Conservation (phyloP, 2,888 invertebrate genomes). For the Catocala nupta region DNA sequence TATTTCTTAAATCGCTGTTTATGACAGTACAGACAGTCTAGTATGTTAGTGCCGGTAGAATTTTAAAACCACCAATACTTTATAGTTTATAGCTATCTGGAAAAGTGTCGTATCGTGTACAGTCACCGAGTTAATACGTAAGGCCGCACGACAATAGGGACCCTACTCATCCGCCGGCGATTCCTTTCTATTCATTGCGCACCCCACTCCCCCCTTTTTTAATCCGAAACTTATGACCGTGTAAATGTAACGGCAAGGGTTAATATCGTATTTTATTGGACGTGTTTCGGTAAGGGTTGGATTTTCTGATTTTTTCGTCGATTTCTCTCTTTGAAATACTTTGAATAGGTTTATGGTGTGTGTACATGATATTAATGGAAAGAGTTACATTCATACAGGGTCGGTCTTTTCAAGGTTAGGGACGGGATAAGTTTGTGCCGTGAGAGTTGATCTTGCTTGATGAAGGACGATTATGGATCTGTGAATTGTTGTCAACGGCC, state of each 20-base stretch:
- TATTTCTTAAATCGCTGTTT: no score
- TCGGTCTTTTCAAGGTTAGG: not conserved
- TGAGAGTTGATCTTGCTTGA: not conserved
- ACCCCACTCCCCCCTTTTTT: slow-evolving; percentile 67
- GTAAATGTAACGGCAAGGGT: slow-evolving; percentile 77
- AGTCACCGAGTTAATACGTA: slow-evolving; percentile 51
- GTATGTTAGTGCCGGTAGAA: no score
- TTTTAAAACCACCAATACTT: no score
- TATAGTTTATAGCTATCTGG: no score
- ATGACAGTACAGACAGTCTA: no score
- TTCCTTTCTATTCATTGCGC: slow-evolving; percentile 66
- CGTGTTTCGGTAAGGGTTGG: slow-evolving; percentile 57
- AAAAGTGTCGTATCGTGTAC: slow-evolving; percentile 32
- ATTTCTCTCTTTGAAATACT: slow-evolving; percentile 47
- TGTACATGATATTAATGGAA: slow-evolving; percentile 44
- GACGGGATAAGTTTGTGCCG: not conserved
- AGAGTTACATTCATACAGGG: slow-evolving; percentile 3
- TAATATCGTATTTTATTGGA: slow-evolving; percentile 79
- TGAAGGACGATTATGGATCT: no score
- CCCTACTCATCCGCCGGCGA: slow-evolving; percentile 66
- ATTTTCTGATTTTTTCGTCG: slow-evolving; percentile 54
- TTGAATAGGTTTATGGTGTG: slow-evolving; percentile 47
- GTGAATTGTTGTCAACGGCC: no score
- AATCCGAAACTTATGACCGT: slow-evolving; percentile 82
- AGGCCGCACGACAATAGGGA: slow-evolving; percentile 57